Evolutionary conservation across 2,113 vertebrate genomes (phyloP), one percentile per base, ranked within the genome.

Genomic region (Chaenogobius annularis): DNA sequence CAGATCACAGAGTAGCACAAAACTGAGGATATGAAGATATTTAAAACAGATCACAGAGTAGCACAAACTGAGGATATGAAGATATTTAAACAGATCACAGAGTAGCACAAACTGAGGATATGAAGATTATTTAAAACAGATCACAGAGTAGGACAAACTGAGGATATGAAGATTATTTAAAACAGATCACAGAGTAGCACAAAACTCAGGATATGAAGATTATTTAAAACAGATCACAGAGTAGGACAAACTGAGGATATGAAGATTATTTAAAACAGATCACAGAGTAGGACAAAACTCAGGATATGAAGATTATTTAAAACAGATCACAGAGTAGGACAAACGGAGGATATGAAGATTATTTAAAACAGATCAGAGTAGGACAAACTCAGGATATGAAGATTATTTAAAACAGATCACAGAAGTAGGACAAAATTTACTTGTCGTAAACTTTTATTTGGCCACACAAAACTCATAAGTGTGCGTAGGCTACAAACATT

Each of bases 381-480:
- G n/a, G n/a, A n/a, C n/a, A n/a, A n/a, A n/a, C n/a, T n/a, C n/a
- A n/a, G n/a, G n/a, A n/a, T n/a, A n/a, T n/a, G n/a, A n/a, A n/a
- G n/a, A n/a, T 35, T 35, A 3, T 35, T 35, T 35, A 52, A 8
- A 7, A 52, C 17, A 52, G 17, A 52, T 52, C 50, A 52, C 50
- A 52, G n/a, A 9, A n/a, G 15, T n/a, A 52, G 1, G 14, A 48
- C 3, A 52, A n/a, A 6, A 52, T 52, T 9, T 52, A 9, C 50
- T 54, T 9, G 50, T n/a, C 7, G 19, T 54, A 19, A 83, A 82
- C 67, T 75, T 89, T 90, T 90, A 90, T 89, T 92, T 66, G 35
- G 63, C 76, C 61, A 73, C 67, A 81, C 68, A 79, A 72, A 75
- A 55, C 11, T 31, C 75, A 68, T 68, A 66, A 73, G 31, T 80